Base-by-base conservation (phyloP, 2,888 invertebrate genomes). In the Melolontha melolontha region DNA sequence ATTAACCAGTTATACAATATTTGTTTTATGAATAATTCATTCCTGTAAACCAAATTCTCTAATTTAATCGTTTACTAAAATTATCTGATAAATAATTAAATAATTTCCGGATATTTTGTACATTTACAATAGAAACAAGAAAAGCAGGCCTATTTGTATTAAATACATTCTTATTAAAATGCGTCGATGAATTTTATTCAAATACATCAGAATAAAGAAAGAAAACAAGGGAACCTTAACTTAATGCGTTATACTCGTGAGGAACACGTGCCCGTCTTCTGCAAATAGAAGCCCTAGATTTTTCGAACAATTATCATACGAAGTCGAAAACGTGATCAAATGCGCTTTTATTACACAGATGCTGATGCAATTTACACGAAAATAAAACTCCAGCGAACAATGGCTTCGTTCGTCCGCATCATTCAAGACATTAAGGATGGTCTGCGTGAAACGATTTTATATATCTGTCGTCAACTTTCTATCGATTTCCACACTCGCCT, bases 271-370 rank as follows among this genome's bases (percentile, higher is more conserved):
- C 12, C n/a, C 47, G 6, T 27, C 17, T 41, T 42, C 10, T 10
- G 5, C 16, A 52, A 52, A 52, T 52, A 10, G 2, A 39, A n/a
- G 14, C 6, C 1, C 10, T 34, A n/a, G 5, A 12, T 12, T 50
- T 17, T 39, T 16, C 27, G n/a, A 42, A n/a, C 44, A 12, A 57
- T 57, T 42, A 57, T 17, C 10, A 57, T 42, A 14, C 12, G 41
- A 42, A 57, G 6, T 22, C 8, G 22, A 12, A n/a, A 42, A 41
- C 29, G 42, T 42, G 42, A 12, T 6, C 27, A 22, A 57, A 16
- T 27, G 42, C 27, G 27, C 12, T 27, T n/a, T 27, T 57, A 27
- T 57, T 42, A 42, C 10, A 16, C 44, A 44, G 17, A 12, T 22
- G 16, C 16, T 14, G 52, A 52, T 41, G 41, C 5, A 29, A 42